Base-by-base conservation (phyloP, 2,888 invertebrate species). In the Dascillus cervinus region DNA sequence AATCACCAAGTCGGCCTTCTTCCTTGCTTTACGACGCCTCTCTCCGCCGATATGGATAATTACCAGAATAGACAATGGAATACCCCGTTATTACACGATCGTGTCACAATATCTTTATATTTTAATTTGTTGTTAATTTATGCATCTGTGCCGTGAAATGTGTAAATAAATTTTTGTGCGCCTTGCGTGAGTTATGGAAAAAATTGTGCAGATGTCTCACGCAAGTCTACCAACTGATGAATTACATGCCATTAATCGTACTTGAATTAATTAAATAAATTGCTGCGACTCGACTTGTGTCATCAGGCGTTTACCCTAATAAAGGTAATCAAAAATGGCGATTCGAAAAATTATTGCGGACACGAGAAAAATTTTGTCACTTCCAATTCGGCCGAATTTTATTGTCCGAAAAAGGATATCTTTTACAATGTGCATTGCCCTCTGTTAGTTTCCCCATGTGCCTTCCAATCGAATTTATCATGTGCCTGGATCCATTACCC, bases 101-200 rank as follows among this genome's bases (percentile, higher is more conserved):
- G 40, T 43, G 40, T 30, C 26, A 26, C 36, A 34, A 43, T 45
- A 42, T 45, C 46, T 48, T 47, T 50, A 47, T 54, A 51, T 56
- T 55, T n/a, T 60, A 58, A 56, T 56, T 53, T 51, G 53, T 56
- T 53, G 56, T 50, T 58, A 58, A 60, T 58, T 56, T 56, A 57
- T 57, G 53, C 55, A 50, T 47, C 49, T 48, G 45, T n/a, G n/a
- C n/a, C n/a, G n/a, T n/a, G n/a, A n/a, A n/a, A n/a, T n/a, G n/a
- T n/a, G n/a, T n/a, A n/a, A n/a, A n/a, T n/a, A n/a, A n/a, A n/a
- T n/a, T n/a, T n/a, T n/a, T n/a, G n/a, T n/a, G n/a, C n/a, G n/a
- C n/a, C n/a, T n/a, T n/a, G n/a, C n/a, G n/a, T n/a, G n/a, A n/a
- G n/a, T n/a, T n/a, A n/a, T n/a, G n/a, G n/a, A n/a, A n/a, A n/a